Evolutionary conservation across 2,797 vertebrate genomes (phyloP), one percentile per base, ranked within the genome.

Genomic region (Podarcis siculus): DNA sequence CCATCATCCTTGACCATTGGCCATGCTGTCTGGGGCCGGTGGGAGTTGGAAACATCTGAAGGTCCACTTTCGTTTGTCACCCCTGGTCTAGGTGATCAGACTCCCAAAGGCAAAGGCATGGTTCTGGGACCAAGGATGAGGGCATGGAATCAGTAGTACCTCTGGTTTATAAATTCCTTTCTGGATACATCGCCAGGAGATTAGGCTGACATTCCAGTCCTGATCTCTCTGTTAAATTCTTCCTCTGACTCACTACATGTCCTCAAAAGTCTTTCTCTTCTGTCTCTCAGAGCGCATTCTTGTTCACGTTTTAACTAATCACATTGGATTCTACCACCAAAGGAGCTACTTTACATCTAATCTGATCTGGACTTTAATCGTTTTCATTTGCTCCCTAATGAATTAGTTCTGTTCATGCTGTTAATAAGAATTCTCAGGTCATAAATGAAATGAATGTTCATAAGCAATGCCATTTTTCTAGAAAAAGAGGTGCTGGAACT

Each of bases 241-340:
- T 88, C 82, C 67, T 87, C 69, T 81, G 78, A 87, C 35, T 81
- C 69, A 82, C 8, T 66, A 8, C 37, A 76, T 73, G 37, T 66
- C 39, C 39, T 85, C 77, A 85, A 58, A 71, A 17, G 67, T 42
- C 75, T 78, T 82, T 39, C n/a, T 82, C 27, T 66, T 35, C 10
- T n/a, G 15, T 13, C 78, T 79, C 82, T 45, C 39, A 49, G 30
- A 73, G 42, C 1, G 13, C 39, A 32, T 71, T 73, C 69, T 30
- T 35, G 6, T 2, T 45, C 21, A 71, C 23, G 25, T 45, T 79
- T 83, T 30, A 71, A 72, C 1, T 58, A 69, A 39, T 39, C n/a
- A 39, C 19, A 69, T 45, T 61, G 13, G 21, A 27, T 69, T 69
- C 61, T 37, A n/a, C 30, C 27, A 49, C 69, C 42, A 55, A 25